A percentile compares a stretch with the other conserved stretches of the same genome.
phyloP scores from a whole-genome alignment of 37 sponge, comb jelly and placozoan species.

The Aphrocallistes beatrix region DNA sequence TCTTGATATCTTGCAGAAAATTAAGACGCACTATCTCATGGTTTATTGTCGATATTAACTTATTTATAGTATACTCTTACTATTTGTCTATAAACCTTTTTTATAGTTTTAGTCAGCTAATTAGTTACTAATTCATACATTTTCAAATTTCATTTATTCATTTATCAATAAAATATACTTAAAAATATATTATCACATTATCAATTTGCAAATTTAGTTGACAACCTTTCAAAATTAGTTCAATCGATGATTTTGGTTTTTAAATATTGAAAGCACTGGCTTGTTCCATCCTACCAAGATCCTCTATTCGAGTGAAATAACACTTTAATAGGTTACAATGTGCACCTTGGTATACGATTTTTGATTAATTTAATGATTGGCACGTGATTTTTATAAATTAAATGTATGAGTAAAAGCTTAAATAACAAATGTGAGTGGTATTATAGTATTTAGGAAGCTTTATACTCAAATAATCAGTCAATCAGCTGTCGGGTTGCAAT shows the following conservation, averaged over 20 bases:
- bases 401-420: neutral
- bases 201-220: neutral
- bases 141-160: neutral
- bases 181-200: neutral
- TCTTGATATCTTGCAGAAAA: neutral
- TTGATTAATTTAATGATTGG: neutral
- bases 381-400: neutral
- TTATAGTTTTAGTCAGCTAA: slow-evolving; percentile 10
- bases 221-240: neutral
- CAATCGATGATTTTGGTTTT: neutral
- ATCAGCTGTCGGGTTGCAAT: neutral
- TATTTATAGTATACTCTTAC: slow-evolving; percentile 10
- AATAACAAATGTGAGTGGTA: neutral
- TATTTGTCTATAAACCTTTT: neutral
- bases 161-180: slow-evolving; percentile 7
- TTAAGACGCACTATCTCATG: neutral
- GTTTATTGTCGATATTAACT: neutral
- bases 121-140: neutral
- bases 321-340: neutral
- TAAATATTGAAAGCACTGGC: neutral
- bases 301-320: neutral
- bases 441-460: neutral
- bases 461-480: neutral
- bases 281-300: neutral
- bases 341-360: neutral